Conservation (phyloP, 1,140 invertebrate species). For the Tigriopus japonicus region DNA sequence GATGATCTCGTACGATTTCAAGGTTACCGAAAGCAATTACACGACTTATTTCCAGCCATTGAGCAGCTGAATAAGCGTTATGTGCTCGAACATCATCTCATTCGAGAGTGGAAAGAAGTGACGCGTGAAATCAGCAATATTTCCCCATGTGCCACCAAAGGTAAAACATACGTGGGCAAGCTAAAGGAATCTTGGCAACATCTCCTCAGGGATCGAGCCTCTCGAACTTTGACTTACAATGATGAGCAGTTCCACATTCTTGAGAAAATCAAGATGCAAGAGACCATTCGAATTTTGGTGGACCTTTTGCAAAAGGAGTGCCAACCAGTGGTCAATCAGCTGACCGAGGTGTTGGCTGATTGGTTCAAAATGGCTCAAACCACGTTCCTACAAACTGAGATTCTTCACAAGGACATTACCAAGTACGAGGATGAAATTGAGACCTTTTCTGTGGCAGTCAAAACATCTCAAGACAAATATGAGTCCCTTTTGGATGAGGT, state of each 20-base stretch:
- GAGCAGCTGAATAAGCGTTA: conserved; percentile 2
- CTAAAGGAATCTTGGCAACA: conserved; percentile 79
- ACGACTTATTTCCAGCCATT: not conserved
- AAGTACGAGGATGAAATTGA: not conserved
- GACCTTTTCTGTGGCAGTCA: not conserved
- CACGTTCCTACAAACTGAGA: conserved; percentile 9
- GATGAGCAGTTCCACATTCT: conserved; percentile 83
- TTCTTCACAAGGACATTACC: conserved; percentile 1
- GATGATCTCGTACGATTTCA: no score
- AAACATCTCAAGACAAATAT: not conserved
- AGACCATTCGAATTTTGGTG: conserved; percentile 46
- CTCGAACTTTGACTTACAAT: conserved; percentile 52
- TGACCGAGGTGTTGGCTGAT: conserved; percentile 4
- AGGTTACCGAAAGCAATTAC: not conserved
- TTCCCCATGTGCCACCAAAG: conserved; percentile 30
- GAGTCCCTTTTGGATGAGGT: not conserved
- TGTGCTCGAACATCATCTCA: conserved; percentile 8
- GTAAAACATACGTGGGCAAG: conserved; percentile 48
- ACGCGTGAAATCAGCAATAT: conserved; percentile 14
- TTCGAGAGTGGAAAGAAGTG: conserved; percentile 14
- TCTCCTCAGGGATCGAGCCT: conserved; percentile 62
- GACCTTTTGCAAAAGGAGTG: conserved; percentile 28
- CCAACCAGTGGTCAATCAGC: not conserved
- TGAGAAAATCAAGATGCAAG: conserved; percentile 49
- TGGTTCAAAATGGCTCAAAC: conserved; percentile 14